Conservation (phyloP, 2,113 vertebrate genomes). For the Coturnix japonica region DNA sequence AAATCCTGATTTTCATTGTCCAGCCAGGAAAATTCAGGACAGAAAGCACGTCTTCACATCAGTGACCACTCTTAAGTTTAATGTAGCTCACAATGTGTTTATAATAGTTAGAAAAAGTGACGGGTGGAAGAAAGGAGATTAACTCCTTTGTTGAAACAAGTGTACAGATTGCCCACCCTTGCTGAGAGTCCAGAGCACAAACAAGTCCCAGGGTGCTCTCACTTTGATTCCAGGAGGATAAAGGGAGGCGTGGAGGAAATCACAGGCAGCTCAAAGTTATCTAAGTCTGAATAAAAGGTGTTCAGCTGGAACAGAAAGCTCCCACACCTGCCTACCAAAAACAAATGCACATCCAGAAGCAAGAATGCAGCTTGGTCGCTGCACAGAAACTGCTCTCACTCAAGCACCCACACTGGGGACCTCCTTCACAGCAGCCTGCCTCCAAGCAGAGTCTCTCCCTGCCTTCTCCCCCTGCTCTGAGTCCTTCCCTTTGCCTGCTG, state of each 20-base stretch:
- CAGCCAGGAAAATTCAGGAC: neutral
- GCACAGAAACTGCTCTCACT: neutral
- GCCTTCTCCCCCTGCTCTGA: neutral
- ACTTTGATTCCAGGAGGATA: neutral
- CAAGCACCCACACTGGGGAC: rapidly evolving
- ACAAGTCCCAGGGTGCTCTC: neutral
- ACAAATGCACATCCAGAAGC: rapidly evolving
- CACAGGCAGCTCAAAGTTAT: neutral
- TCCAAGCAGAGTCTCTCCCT: neutral
- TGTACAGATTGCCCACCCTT: neutral
- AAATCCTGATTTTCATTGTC: neutral
- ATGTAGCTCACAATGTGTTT: neutral
- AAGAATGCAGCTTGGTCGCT: rapidly evolving
- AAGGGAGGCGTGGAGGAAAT: neutral
- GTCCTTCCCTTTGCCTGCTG: rapidly evolving
- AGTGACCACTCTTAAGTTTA: neutral
- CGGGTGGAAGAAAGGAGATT: neutral
- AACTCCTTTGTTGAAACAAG: neutral
- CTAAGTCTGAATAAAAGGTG: neutral
- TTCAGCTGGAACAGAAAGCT: neutral
- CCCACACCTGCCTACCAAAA: rapidly evolving
- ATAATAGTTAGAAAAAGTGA: neutral
- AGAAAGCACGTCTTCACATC: neutral
- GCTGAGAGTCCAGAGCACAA: neutral
- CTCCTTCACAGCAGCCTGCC: neutral